Evolutionary conservation across 2,888 invertebrate genomes (phyloP).

Genomic region (Miltochrista miniata): DNA sequence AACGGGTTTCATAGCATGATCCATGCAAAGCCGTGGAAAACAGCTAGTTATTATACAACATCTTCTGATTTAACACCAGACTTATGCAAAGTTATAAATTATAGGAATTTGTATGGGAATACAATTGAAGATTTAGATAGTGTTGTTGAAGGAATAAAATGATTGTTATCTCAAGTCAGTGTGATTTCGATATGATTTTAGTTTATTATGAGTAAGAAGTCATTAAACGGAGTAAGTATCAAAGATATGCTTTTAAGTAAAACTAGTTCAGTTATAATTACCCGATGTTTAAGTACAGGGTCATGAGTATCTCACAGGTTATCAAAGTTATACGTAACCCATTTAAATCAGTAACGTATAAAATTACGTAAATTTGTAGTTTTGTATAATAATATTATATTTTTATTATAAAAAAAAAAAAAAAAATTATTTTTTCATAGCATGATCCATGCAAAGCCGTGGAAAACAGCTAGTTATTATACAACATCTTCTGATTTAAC

Average conservation of each 20-base stretch:
- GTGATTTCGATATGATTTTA: slow-evolving; percentile 27
- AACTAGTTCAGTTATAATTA: not conserved
- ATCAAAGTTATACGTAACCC: too few species aligned
- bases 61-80: slow-evolving; percentile 39
- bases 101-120: slow-evolving; percentile 41
- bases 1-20: too few species aligned
- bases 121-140: slow-evolving; percentile 65
- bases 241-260: not conserved
- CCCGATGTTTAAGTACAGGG: not conserved
- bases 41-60: too few species aligned
- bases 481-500: slow-evolving; percentile 40
- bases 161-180: slow-evolving; percentile 40
- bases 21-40: too few species aligned
- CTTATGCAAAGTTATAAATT: slow-evolving; percentile 60
- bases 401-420: too few species aligned
- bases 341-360: too few species aligned
- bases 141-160: slow-evolving; percentile 43
- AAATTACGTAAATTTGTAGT: not conserved
- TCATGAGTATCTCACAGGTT: not conserved
- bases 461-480: too few species aligned
- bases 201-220: slow-evolving; percentile 21
- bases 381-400: too few species aligned
- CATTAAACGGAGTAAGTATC: not conserved
- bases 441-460: too few species aligned
- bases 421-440: too few species aligned